A percentile compares a stretch with the other conserved stretches of the same genome.
Conservation (phyloP, 2,888 invertebrate genomes). For the Chymomyza fuscimana region DNA sequence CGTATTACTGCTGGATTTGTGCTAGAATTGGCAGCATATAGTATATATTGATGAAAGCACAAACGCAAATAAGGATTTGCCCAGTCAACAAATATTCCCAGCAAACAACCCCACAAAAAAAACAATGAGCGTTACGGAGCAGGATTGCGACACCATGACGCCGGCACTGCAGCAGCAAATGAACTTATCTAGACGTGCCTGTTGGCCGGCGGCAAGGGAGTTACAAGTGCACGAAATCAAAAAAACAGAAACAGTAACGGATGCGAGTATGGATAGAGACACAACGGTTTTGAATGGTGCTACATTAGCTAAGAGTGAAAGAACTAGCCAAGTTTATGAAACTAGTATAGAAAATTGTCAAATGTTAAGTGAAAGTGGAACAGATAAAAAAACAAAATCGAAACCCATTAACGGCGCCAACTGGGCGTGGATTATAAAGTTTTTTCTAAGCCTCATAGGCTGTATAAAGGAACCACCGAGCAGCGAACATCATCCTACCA, state of each 20-base stretch:
- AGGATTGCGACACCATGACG: slow-evolving; percentile 73
- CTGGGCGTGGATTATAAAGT: slow-evolving; percentile 9
- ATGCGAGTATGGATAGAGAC: slow-evolving; percentile 27
- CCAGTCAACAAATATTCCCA: slow-evolving; percentile 38
- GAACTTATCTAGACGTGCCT: slow-evolving; percentile 85
- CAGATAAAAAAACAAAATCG: neutral
- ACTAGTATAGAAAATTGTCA: slow-evolving; percentile 13
- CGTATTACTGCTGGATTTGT: too few species aligned
- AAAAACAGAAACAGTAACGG: neutral
- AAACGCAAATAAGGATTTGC: slow-evolving; percentile 46
- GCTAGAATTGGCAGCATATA: neutral
- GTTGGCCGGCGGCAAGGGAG: slow-evolving; percentile 80
- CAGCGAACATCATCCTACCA: slow-evolving; percentile 26
- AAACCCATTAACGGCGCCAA: neutral
- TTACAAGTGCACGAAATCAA: slow-evolving; percentile 11
- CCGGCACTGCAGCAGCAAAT: slow-evolving; percentile 84
- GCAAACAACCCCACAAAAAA: slow-evolving; percentile 25
- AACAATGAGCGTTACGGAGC: slow-evolving; percentile 55
- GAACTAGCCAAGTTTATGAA: slow-evolving; percentile 5
- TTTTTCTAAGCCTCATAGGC: neutral
- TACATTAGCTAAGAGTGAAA: slow-evolving; percentile 39
- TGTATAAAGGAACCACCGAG: slow-evolving; percentile 43
- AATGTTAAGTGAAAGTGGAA: neutral
- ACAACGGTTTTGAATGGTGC: slow-evolving; percentile 63
- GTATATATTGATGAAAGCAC: slow-evolving; percentile 39